phyloP scores from a whole-genome alignment of 2,888 invertebrate species.

The Strigamia transsilvanica region DNA sequence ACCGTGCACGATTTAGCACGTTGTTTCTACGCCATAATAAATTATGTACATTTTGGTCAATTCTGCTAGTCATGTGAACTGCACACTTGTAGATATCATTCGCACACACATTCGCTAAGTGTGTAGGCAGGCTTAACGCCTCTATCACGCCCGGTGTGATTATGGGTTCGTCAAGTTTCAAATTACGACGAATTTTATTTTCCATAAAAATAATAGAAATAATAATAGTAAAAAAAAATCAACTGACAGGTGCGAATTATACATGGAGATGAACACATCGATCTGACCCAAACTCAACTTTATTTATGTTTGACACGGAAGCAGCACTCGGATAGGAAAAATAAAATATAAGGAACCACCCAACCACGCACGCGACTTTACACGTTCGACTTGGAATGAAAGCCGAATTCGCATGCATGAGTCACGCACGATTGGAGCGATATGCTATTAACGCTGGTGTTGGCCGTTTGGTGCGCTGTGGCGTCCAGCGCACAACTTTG shows the following conservation, averaged over 20 bases:
- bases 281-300: background rate
- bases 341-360: background rate
- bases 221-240: background rate
- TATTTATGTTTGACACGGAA: constrained; percentile 33
- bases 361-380: constrained; percentile 11
- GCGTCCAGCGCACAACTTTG: too few relatives aligned
- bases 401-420: background rate
- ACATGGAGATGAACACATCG: constrained; percentile 8
- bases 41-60: background rate
- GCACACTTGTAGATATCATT: background rate
- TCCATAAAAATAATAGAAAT: too few relatives aligned
- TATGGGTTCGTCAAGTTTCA: background rate
- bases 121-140: background rate
- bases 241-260: constrained; percentile 13
- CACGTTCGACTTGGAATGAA: background rate
- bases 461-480: too few relatives aligned
- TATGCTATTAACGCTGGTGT: background rate
- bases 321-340: background rate
- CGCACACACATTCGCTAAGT: background rate
- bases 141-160: background rate
- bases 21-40: background rate
- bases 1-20: too few relatives aligned
- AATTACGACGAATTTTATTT: background rate
- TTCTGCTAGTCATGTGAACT: background rate
- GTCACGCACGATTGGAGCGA: too few relatives aligned